Base-by-base conservation (phyloP, 1,140 invertebrate species). In the Monomorium pharaonis region DNA sequence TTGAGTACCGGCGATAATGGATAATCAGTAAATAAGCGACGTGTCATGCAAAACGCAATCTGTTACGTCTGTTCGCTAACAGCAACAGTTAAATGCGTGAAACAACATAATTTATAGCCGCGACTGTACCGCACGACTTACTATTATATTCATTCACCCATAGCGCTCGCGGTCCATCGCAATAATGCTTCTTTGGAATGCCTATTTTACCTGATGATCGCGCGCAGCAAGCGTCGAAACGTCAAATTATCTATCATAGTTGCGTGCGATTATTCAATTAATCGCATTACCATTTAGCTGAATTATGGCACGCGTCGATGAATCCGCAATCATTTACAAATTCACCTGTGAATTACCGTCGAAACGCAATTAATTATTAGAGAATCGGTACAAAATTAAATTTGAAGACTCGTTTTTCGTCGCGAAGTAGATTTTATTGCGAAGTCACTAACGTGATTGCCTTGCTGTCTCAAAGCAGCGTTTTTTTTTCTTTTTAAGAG, bases 191-290 rank as follows among this genome's bases (percentile, higher is more conserved):
- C 51, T 83, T 83, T 58, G 67, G 51, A 83, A 83, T 58, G 54
- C 27, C 67, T 18, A 58, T 47, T 83, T 83, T 74, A 60, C 24
- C 67, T 54, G 24, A 62, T 51, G 21, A 60, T 56, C 51, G 33
- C 21, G 49, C 49, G 18, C 47, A 27, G 33, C 33, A 69, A 69
- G 30, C 63, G 62, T 72, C 51, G 51, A 83, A 83, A 83, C 67
- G 78, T 83, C 78, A 83, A 72, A 83, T 83, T 83, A 83, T 83
- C 78, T 83, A 74, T 83, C 78, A 74, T 74, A 83, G 67, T 74
- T 72, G 78, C 51, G n/a, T 58, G 37, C 65, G 51, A 74, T 83
- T 74, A 83, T 83, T 83, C 33, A 83, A 74, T 83, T 83, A 83
- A 83, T 83, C 78, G 78, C 51, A 74, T 83, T 83, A 83, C 24